Evolutionary conservation across 2,113 vertebrate species (phyloP), one percentile per base, ranked within the genome.

Genomic region (Siphamia tubifer): DNA sequence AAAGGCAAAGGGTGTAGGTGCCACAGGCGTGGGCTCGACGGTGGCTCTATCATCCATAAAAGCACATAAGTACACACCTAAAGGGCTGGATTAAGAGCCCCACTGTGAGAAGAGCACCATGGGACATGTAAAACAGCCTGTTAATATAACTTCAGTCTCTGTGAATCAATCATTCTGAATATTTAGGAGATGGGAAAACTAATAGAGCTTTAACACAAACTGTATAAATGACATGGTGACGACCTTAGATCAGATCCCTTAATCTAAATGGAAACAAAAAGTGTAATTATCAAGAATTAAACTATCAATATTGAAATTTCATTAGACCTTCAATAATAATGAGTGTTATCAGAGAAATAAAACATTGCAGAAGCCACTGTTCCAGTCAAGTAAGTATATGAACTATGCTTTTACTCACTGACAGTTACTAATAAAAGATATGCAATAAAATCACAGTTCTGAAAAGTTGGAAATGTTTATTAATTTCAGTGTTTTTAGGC

Each of bases 111-210:
- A 57, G 67, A 81, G 72, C 78, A 79, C 77, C 85, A 71, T 60
- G 68, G 85, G 82, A 90, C 83, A 90, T 89, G 84, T 81, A 87
- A 89, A 89, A 86, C 79, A 86, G 72, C 62, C 58, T 79, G 84
- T 84, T 89, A 85, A 89, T 88, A 83, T 68, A 86, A 81, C 70
- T 82, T 68, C 63, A 63, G 60, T 83, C 79, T 65, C 61, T 43
- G 27, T 9, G 68, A 85, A 84, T 89, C 82, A 86, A 77, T 87
- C 82, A 80, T 52, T 69, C 13, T 35, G 49, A 24, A 75, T 79
- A 64, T 79, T 79, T 68, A 35, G 74, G 27, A 40, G 52, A 81
- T 30, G 39, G 63, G 51, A 64, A 73, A 51, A 38, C 28, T 48
- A 64, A 71, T 43, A 58, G 49, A 20, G 40, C 57, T 70, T 68